Conservation (phyloP, 2,113 vertebrate species). For the Pongo abelii region DNA sequence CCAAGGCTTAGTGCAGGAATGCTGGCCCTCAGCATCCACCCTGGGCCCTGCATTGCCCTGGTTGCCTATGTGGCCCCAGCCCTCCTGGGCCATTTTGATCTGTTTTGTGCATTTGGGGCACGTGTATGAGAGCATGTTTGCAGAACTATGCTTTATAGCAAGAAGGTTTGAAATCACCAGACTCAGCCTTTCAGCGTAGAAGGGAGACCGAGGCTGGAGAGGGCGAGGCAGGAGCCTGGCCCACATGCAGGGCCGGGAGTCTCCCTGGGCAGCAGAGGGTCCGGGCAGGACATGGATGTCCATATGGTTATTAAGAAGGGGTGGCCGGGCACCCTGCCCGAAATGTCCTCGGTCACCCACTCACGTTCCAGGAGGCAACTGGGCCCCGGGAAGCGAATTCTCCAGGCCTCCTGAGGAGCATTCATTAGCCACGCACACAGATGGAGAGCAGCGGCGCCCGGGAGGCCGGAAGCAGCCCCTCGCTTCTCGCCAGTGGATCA, state of each 20-base stretch:
- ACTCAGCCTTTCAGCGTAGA: accelerated
- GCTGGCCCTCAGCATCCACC: not conserved
- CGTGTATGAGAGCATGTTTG: accelerated
- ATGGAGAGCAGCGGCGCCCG: accelerated
- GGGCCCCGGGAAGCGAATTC: not conserved
- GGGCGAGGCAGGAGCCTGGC: accelerated
- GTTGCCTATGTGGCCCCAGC: accelerated
- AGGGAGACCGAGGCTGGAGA: not conserved
- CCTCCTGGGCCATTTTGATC: accelerated
- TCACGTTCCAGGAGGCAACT: not conserved
- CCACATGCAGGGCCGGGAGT: accelerated
- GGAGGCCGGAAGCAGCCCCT: not conserved
- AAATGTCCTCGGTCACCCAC: accelerated
- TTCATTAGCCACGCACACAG: conserved; percentile 24
- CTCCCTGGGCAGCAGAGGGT: not conserved
- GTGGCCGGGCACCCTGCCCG: not conserved
- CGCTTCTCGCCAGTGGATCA: not conserved
- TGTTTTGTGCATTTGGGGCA: no score
- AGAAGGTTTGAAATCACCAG: not conserved
- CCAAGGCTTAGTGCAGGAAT: accelerated
- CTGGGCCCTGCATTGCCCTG: accelerated
- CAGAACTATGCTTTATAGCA: not conserved
- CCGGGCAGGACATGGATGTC: accelerated
- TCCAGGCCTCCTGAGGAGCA: not conserved
- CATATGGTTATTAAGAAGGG: no score